Base-by-base conservation (phyloP, 2,888 invertebrate genomes). In the Agriopis marginaria region DNA sequence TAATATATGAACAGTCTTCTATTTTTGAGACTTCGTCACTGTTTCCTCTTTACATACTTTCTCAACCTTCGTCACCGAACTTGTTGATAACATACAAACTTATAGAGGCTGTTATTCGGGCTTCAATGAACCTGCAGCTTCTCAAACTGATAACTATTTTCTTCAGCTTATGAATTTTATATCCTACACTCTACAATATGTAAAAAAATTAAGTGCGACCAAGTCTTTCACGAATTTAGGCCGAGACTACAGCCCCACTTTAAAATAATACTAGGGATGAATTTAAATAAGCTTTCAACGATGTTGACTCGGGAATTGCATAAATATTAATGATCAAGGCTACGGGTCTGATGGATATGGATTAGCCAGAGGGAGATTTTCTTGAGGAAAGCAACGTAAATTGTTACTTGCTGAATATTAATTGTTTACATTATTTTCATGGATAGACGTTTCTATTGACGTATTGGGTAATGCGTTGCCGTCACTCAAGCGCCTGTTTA, bases 211-310 rank as follows among this genome's bases (percentile, higher is more conserved):
- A 84, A 90, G 84, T 83, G 85, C 81, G 84, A 85, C n/a, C 11
- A 32, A 53, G 85, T 86, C 82, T 63, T 61, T 62, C 47, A 50
- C 83, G 86, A 89, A 89, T 89, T 89, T 86, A 88, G 86, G 78
- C 82, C 82, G 80, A 81, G 79, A 77, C 82, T 81, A 79, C 71
- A 72, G 79, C 80, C 81, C 78, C 77, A 84, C 89, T 89, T 88
- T 89, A 88, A 87, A 87, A 87, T 83, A 83, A 84, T 76, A 85
- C 86, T 84, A 85, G 86, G 88, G 88, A 88, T 90, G 90, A 92
- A 93, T 93, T 89, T 90, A 89, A 92, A 93, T 91, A 86, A 90
- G 91, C 89, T 87, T 84, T 88, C 86, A 88, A 86, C 88, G 84
- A 79, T 85, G 88, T 86, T 85, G 88, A 89, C 87, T 89, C 81